These are phyloP conservation scores for Protophormia terraenovae DNA, from an alignment of 2,888 invertebrate species.

Conservation along the genomic window DNA sequence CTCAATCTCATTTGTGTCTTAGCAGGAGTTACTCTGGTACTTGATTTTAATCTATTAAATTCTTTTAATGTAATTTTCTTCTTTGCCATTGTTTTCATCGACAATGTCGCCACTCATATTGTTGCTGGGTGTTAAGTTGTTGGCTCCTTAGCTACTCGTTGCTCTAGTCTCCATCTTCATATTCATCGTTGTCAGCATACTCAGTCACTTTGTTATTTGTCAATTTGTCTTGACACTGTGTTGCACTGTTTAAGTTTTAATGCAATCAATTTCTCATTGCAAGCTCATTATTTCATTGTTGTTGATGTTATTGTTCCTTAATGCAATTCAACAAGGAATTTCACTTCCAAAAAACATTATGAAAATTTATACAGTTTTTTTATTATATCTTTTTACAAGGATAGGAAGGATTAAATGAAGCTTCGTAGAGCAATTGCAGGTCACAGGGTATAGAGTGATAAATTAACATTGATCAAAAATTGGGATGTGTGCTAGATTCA, in stretches of 20 bases:
- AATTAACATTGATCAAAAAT: not conserved
- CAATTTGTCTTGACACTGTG: constrained; percentile 47
- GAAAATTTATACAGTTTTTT: not conserved
- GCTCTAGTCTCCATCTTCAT: not conserved
- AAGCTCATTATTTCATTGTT: constrained; percentile 53
- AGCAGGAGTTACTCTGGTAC: not conserved
- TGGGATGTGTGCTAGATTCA: not conserved
- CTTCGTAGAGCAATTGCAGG: not conserved
- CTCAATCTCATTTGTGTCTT: not conserved
- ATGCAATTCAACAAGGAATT: constrained; percentile 28
- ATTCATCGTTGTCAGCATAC: not conserved
- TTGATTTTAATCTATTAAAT: constrained; percentile 50
- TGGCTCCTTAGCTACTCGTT: constrained; percentile 11
- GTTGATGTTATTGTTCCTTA: constrained; percentile 10
- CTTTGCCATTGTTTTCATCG: constrained; percentile 44
- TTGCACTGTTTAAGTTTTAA: constrained; percentile 50
- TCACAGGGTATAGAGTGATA: not conserved
- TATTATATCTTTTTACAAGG: not conserved
- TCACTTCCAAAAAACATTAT: not conserved
- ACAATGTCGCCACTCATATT: constrained; percentile 47
- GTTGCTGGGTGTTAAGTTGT: constrained; percentile 35
- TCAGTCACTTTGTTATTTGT: constrained; percentile 38
- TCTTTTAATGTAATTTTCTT: constrained; percentile 48
- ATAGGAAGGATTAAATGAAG: not conserved
- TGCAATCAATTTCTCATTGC: constrained; percentile 62